Evolutionary conservation across 2,888 invertebrate genomes (phyloP).

Genomic region (Creontiades dilutus): DNA sequence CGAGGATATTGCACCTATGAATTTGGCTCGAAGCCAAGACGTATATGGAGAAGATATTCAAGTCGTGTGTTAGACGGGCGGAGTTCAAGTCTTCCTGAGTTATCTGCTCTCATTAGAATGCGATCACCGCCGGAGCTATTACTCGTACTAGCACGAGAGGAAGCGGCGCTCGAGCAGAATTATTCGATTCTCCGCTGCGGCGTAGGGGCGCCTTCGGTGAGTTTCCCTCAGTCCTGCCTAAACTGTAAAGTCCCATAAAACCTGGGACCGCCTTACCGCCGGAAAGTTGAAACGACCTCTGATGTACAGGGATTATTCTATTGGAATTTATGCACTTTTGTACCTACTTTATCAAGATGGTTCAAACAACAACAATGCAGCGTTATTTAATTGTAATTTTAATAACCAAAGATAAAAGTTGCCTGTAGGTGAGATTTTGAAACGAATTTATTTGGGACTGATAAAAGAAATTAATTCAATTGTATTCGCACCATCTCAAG

Average conservation of each 20-base stretch:
- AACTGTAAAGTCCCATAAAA: conserved; percentile 30
- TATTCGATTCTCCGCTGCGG: conserved; percentile 22
- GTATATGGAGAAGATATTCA: conserved; percentile 35
- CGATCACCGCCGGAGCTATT: conserved; percentile 14
- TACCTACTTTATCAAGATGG: not conserved
- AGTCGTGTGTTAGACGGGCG: conserved; percentile 33
- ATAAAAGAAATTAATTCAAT: no score
- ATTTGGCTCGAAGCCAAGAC: conserved; percentile 21
- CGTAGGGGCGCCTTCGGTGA: conserved; percentile 12
- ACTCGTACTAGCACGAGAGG: conserved; percentile 22
- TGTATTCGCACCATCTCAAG: no score
- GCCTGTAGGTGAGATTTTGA: no score
- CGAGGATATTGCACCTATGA: conserved; percentile 3
- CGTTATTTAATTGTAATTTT: no score
- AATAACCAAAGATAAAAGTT: no score
- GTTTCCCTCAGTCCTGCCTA: conserved; percentile 26
- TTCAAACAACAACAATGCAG: no score
- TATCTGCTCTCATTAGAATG: conserved; percentile 31
- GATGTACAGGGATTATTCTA: conserved; percentile 31
- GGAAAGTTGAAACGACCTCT: conserved; percentile 31
- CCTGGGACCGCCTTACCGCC: not conserved
- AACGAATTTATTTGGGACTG: no score
- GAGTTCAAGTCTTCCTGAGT: conserved; percentile 17
- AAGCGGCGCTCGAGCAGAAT: conserved; percentile 35
- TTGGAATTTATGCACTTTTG: conserved; percentile 25